phyloP scores from a whole-genome alignment of 2,888 invertebrate genomes.

The Digitonthophagus gazella region DNA sequence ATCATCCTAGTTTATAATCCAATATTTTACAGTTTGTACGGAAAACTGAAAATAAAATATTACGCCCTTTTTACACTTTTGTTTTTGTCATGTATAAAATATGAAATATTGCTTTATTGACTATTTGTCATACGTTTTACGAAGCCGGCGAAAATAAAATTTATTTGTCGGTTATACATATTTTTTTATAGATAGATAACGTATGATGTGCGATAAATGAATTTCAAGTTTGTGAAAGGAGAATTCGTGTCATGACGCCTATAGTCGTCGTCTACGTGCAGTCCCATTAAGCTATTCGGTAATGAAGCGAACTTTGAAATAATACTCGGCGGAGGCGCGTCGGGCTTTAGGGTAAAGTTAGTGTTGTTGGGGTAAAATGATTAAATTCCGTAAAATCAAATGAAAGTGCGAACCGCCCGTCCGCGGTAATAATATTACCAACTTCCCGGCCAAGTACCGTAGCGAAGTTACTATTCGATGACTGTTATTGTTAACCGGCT shows the following conservation, averaged over 20 bases:
- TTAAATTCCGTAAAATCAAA: constrained; percentile 34
- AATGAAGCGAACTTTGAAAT: constrained; percentile 16
- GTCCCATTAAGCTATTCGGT: constrained; percentile 11
- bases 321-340: constrained; percentile 4
- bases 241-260: not conserved
- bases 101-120: not conserved
- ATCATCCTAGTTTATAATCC: not conserved
- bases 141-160: not conserved
- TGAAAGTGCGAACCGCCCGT: constrained; percentile 15
- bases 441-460: not conserved
- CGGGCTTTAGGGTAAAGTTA: constrained; percentile 10
- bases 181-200: not conserved
- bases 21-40: not conserved
- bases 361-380: constrained; percentile 25
- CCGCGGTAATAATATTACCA: constrained; percentile 7
- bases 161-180: not conserved
- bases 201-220: not conserved
- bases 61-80: not conserved
- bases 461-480: constrained; percentile 19
- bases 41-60: not conserved
- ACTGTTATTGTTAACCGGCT: constrained; percentile 28
- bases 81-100: not conserved
- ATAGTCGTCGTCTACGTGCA: not conserved
- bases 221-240: not conserved
- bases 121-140: not conserved